Evolutionary conservation across 2,888 invertebrate species (phyloP), one percentile per base, ranked within the genome.

Genomic region (Hydrotaea cyrtoneurina): DNA sequence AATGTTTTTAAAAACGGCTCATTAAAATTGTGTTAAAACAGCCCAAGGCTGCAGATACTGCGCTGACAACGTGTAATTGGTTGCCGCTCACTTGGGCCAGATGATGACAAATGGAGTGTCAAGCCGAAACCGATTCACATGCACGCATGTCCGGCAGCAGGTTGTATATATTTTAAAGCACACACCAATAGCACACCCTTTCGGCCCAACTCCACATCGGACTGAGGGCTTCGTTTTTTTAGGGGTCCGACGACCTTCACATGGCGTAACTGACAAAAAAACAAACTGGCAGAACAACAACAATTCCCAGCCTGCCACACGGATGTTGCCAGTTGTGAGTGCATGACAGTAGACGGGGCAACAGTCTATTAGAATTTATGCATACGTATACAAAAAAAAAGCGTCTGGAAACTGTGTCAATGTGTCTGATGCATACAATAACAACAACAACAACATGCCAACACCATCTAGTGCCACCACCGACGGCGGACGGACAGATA

Each of bases 351-450:
- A 21, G 43, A 10, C 79, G 78, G 75, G 69, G 74, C 81, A 57
- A 71, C 21, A 73, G 66, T 53, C 78, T 72, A 79, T 81, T 85
- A 85, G 78, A 81, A 81, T 75, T 78, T 81, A 66, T 76, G 23
- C 4, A 21, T n/a, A 15, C 4, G 15, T n/a, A 23, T 23, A 71
- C n/a, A n/a, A n/a, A n/a, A n/a, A n/a, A 59, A 71, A 74, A 78
- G 81, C 72, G 57, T 53, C 71, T 78, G 73, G 71, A 82, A 81
- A 79, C 81, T 81, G 79, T 85, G 84, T 85, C 84, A 85, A 85
- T 81, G 78, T 84, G 82, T 78, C 82, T 77, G 80, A 71, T 83
- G 75, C 71, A 72, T 55, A 19, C 17, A 43, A 39, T 8, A 66
- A 10, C 39, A 66, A n/a, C n/a, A 64, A 55, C 50, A 78, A 78